Evolutionary conservation across 2,797 vertebrate genomes (phyloP), one percentile per base, ranked within the genome.

Genomic region (Lophotriccus pileatus): DNA sequence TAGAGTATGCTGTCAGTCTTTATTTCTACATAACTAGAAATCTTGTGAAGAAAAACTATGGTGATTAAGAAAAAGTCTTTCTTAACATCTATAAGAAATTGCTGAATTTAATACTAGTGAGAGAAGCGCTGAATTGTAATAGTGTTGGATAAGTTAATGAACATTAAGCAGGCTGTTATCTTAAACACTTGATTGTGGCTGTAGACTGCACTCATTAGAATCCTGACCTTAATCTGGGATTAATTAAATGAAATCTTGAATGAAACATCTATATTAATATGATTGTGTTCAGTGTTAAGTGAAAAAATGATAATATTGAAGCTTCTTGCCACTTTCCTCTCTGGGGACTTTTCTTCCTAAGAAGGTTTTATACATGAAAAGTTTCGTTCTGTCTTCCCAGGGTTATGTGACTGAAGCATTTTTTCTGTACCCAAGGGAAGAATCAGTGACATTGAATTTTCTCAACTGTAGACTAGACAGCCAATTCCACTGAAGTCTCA

Each of bases 201-300:
- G 9, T 64, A 74, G 81, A 89, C 49, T 46, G 52, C 56, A 32
- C 47, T 83, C 24, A 15, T 74, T 93, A 82, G 47, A 87, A 84
- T 82, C 52, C 28, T 95, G 67, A 91, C 86, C 70, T 78, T 95
- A 84, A 25, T 91, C 63, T 88, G 39, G 36, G 21, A 75, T 94
- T 94, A 86, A 93, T 90, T 90, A 88, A 92, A 81, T 59, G 49
- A 62, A 90, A 73, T 84, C 81, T 82, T 93, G 63, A 90, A 79
- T 59, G 59, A 73, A 76, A 84, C 59, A 23, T 84, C 43, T 93
- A 7, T 87, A 82, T 93, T 92, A 81, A 84, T 5, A 6, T 79
- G 74, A 87, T 87, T 89, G 55, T 84, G 28, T 79, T 93, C 59
- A 69, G 17, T 68, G 78, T 81, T 92, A 82, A 79, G 67, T 81